A percentile compares a stretch with the other conserved stretches of the same genome.
Evolutionary conservation across 2,888 invertebrate genomes (phyloP).

Genomic region (Erebia ligea): DNA sequence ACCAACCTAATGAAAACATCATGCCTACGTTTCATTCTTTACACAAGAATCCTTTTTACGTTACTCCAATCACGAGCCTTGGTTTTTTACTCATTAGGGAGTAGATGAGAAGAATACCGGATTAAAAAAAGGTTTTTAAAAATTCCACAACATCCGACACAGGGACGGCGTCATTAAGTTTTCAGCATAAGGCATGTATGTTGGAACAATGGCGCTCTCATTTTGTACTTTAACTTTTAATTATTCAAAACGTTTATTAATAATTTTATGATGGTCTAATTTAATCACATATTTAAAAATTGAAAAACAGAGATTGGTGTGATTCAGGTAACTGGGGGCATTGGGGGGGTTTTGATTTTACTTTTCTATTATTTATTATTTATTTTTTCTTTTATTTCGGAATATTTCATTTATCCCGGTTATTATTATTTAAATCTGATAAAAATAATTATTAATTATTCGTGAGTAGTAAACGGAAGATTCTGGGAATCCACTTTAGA

Average conservation of each 20-base stretch:
- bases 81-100: conserved; percentile 44
- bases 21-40: conserved; percentile 19
- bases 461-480: no score
- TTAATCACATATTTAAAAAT: no score
- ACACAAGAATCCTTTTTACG: conserved; percentile 31
- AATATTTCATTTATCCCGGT: no score
- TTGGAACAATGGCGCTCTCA: conserved; percentile 62
- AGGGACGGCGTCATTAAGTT: conserved; percentile 56
- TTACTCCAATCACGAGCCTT: conserved; percentile 34
- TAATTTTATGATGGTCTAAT: no score
- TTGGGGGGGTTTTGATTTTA: no score
- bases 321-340: no score
- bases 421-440: no score
- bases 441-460: no score
- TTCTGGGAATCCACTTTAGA: no score
- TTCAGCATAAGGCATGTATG: conserved; percentile 65
- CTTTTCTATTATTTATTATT: no score
- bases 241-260: neutral
- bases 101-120: conserved; percentile 50
- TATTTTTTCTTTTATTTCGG: no score
- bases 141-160: conserved; percentile 53
- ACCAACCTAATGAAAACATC: conserved; percentile 7
- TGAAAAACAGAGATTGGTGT: no score
- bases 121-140: conserved; percentile 68
- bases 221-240: conserved; percentile 46